Conservation (phyloP, 2,888 invertebrate species). For the Drosophila paramelanica region DNA sequence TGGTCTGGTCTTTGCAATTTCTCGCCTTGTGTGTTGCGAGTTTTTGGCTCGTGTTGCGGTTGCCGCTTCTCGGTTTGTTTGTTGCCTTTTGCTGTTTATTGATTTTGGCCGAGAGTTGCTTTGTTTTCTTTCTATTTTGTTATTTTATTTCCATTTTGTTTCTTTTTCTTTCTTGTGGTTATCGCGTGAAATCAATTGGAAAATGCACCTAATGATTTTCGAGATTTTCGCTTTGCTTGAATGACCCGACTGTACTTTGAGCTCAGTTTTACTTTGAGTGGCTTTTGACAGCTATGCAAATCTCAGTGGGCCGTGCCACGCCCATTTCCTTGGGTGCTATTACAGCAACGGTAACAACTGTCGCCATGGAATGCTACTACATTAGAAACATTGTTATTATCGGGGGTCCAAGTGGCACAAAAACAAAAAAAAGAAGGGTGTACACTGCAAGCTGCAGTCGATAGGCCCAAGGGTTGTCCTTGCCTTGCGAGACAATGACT, state of each 20-base stretch:
- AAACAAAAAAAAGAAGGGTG: background rate
- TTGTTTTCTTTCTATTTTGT: slow-evolving; percentile 20
- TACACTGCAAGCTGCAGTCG: slow-evolving; percentile 31
- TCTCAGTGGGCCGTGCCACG: slow-evolving; percentile 38
- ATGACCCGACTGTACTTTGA: slow-evolving; percentile 60
- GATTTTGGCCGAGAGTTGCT: slow-evolving; percentile 63
- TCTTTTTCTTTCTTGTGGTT: slow-evolving; percentile 48
- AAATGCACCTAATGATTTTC: slow-evolving; percentile 78
- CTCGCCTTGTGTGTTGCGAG: slow-evolving; percentile 3
- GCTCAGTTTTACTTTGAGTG: slow-evolving; percentile 8
- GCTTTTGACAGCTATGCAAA: slow-evolving; percentile 50
- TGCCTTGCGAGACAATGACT: slow-evolving; percentile 36
- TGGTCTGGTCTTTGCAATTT: slow-evolving; percentile 42
- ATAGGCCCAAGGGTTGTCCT: slow-evolving; percentile 47
- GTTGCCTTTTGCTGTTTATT: slow-evolving; percentile 75
- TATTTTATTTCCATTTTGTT: background rate
- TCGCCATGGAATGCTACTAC: slow-evolving; percentile 50
- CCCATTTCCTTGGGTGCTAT: slow-evolving; percentile 56
- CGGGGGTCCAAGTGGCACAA: slow-evolving; percentile 31
- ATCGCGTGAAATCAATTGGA: slow-evolving; percentile 76
- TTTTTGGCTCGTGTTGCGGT: slow-evolving; percentile 54
- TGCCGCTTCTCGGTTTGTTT: slow-evolving; percentile 48
- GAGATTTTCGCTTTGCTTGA: slow-evolving; percentile 48
- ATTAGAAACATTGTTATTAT: slow-evolving; percentile 37
- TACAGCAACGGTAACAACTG: slow-evolving; percentile 48